Base-by-base conservation (phyloP, 2,797 vertebrate genomes). In the Pagetopsis macropterus region DNA sequence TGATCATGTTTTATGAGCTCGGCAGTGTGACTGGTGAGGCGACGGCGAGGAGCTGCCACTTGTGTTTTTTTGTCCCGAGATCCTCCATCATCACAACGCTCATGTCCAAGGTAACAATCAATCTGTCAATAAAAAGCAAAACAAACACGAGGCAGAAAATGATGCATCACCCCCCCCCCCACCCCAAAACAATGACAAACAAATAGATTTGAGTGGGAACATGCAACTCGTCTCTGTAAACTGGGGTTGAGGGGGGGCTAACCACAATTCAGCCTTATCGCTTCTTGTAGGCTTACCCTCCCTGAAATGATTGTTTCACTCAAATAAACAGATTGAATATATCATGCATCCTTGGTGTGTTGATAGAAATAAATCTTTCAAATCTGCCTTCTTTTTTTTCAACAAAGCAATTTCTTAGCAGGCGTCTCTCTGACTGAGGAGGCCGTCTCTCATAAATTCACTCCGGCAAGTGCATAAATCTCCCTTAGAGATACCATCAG, bases 311-410 rank as follows among this genome's bases (percentile, higher is more conserved):
- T 94, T 93, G 92, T 93, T 93, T 92, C 91, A 92, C 90, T 94
- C 88, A 94, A 93, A 94, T 93, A 94, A 94, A 94, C 94, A 94
- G 90, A 94, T 93, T 94, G 93, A 92, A 93, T 92, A 89, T 89
- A 94, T 94, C 91, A 93, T 93, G 85, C 92, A 91, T 93, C 90
- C 90, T 90, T 82, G 90, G 83, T 79, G 76, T 82, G 76, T 82
- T 89, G 90, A 94, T 93, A 84, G 90, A 94, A 94, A 94, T 94
- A 94, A 93, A 94, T 94, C 91, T 94, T 93, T 93, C 82, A 88
- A 92, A 94, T 93, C 91, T 59, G 82, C 70, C 70, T 78, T 85
- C 23, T 27, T 43, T 67, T 44, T 44, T 61, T 21, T 31, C 83
- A 78, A 84, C 86, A 86, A 93, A 92, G 93, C 89, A 94, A 93